Conservation (phyloP, 2,888 invertebrate species). For the Cyrtodaria siliqua region DNA sequence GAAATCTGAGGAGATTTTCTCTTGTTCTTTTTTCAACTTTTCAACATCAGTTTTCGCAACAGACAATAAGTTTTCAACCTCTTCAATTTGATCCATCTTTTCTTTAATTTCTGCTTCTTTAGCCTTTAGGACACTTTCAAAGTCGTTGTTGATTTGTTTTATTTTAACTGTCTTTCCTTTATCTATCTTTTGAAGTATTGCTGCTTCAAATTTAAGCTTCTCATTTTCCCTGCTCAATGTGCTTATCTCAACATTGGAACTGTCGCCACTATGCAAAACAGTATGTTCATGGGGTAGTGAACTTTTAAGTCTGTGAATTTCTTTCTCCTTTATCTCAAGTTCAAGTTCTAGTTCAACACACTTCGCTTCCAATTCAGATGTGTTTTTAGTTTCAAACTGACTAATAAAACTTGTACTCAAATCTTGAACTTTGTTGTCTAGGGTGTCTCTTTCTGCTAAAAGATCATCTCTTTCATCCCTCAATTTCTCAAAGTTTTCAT, state of each 20-base stretch:
- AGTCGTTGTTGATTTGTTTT: slow-evolving; percentile 51
- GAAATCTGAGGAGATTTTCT: slow-evolving; percentile 51
- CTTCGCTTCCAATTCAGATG: slow-evolving; percentile 20
- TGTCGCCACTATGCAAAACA: slow-evolving; percentile 17
- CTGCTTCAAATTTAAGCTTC: slow-evolving; percentile 43
- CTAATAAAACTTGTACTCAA: slow-evolving; percentile 32
- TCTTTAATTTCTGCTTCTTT: slow-evolving; percentile 74
- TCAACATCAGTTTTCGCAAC: slow-evolving; percentile 28
- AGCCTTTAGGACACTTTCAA: slow-evolving; percentile 57
- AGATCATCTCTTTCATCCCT: slow-evolving; percentile 47
- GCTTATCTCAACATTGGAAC: slow-evolving; percentile 17
- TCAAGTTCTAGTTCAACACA: slow-evolving; percentile 32
- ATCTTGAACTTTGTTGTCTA: slow-evolving; percentile 58
- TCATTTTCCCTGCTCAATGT: slow-evolving; percentile 48
- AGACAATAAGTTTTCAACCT: slow-evolving; percentile 32
- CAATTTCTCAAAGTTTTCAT: slow-evolving; percentile 56
- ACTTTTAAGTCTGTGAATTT: slow-evolving; percentile 30
- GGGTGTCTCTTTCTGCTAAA: slow-evolving; percentile 47
- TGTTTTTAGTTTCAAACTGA: slow-evolving; percentile 23
- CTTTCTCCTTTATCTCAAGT: slow-evolving; percentile 44
- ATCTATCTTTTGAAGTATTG: slow-evolving; percentile 48
- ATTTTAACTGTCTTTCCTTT: slow-evolving; percentile 59
- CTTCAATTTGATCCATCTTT: slow-evolving; percentile 23
- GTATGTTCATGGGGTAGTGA: background rate
- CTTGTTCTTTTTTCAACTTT: slow-evolving; percentile 44